phyloP scores from a whole-genome alignment of 1,140 invertebrate genomes.

The Lanistes nyassanus region DNA sequence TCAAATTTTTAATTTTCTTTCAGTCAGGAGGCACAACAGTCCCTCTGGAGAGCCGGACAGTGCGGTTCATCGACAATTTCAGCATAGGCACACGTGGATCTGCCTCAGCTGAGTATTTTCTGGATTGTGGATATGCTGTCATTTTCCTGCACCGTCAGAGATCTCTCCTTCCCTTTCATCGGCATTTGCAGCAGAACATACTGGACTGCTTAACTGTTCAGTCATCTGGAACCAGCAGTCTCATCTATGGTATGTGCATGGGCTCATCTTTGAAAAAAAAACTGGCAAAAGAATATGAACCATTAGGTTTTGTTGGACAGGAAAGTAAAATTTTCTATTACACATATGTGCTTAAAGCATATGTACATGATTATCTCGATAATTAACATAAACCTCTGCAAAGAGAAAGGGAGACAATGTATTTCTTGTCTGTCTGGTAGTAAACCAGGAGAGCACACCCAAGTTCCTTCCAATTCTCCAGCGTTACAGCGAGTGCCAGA shows the following conservation, averaged over 20 bases:
- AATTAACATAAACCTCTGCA: too few relatives aligned
- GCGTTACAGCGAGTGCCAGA: constrained; percentile 43
- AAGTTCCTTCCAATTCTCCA: constrained; percentile 37
- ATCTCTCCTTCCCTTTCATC: constrained; percentile 88
- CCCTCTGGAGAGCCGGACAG: constrained; percentile 95
- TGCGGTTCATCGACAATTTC: constrained; percentile 98
- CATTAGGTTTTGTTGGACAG: not conserved
- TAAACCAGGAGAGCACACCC: constrained; percentile 42
- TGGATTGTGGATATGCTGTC: constrained; percentile 76
- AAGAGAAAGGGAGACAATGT: too few relatives aligned
- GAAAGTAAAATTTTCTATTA: too few relatives aligned
- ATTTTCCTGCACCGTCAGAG: constrained; percentile 76
- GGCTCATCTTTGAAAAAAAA: not conserved
- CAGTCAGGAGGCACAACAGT: constrained; percentile 94
- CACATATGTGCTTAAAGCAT: too few relatives aligned
- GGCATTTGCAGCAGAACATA: constrained; percentile 85
- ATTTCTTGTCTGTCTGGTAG: constrained; percentile 32
- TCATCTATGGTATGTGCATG: too few relatives aligned
- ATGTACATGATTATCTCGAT: too few relatives aligned
- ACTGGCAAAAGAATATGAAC: not conserved
- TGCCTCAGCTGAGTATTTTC: constrained; percentile 92
- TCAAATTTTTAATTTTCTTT: constrained; percentile 30
- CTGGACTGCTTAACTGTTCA: constrained; percentile 72
- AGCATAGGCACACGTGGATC: constrained; percentile 95
- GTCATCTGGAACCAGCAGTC: too few relatives aligned